Evolutionary conservation across 1,140 invertebrate species (phyloP).

Genomic region (Cydia splendana): DNA sequence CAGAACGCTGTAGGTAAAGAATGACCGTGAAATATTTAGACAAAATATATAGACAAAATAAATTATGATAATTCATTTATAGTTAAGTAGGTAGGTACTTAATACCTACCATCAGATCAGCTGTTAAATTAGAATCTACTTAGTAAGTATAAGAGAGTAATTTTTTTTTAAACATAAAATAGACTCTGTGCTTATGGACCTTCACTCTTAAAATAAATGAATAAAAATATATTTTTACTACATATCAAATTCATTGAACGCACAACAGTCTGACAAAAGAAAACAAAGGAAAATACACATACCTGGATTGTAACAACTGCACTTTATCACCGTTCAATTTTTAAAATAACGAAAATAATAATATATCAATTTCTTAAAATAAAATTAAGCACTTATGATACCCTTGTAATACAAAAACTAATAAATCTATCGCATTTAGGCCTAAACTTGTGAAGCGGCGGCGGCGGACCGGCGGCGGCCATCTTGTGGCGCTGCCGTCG

Average conservation of each 20-base stretch:
- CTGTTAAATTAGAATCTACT: not conserved
- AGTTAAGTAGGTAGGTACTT: not conserved
- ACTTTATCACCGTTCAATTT: not conserved
- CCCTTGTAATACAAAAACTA: slow-evolving; percentile 15
- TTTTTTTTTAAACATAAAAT: no score
- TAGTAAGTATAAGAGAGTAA: no score
- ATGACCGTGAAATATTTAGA: not conserved
- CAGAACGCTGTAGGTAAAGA: not conserved
- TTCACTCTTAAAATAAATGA: not conserved
- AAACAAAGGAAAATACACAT: slow-evolving; percentile 17
- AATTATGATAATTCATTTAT: not conserved
- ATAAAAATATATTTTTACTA: not conserved
- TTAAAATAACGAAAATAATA: not conserved
- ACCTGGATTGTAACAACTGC: not conserved
- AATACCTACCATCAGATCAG: not conserved
- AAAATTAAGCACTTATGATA: not conserved
- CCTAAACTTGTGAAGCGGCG: slow-evolving; percentile 75
- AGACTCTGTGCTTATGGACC: no score
- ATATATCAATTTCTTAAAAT: not conserved
- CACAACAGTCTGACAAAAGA: not conserved
- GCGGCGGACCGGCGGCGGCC: slow-evolving; percentile 68
- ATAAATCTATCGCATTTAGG: slow-evolving; percentile 59
- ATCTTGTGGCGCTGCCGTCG: slow-evolving; percentile 76
- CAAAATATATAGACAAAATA: not conserved
- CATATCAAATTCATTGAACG: not conserved